Base-by-base conservation (phyloP, 2,797 vertebrate genomes). In the Cyclura pinguis region DNA sequence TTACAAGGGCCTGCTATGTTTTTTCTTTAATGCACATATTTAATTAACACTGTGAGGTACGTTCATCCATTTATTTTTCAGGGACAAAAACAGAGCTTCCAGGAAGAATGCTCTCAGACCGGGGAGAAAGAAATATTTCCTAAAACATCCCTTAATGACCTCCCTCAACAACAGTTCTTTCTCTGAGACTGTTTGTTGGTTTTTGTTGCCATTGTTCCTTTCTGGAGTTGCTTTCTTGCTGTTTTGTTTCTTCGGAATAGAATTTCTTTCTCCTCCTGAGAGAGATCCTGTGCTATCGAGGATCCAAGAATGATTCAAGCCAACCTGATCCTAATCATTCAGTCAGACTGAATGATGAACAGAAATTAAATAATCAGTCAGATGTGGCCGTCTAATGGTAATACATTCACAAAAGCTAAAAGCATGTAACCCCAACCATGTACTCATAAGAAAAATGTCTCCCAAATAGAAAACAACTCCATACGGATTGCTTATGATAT, bases 171-270 rank as follows among this genome's bases (percentile, higher is more conserved):
- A 72, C 35, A 24, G 47, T 9, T 18, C 32, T 27, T 55, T 35
- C 50, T 95, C 95, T 90, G 86, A 92, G n/a, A 10, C 3, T 88
- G 96, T 95, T 96, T 87, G 96, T 95, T 96, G 93, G 81, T 93
- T 76, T 94, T 97, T 96, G 94, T 93, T 96, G 95, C 93, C 92
- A 5, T 4, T 74, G 18, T n/a, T 76, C 29, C 29, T 35, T 12
- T 69, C 47, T 35, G 18, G 32, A 32, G 22, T 50, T 52, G 32
- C 12, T 64, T 69, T 6, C 13, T 32, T 22, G 4, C 0, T 10
- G 13, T 64, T 64, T 16, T 5, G 5, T 69, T 16, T 12, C 1
- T 14, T 29, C 10, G 32, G 29, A 38, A 9, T 1, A 64, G 27
- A 16, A 32, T 27, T 38, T 55, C 32, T 72, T 38, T 72, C 18